Conservation (phyloP, 2,113 vertebrate species). For the Chauna torquata region DNA sequence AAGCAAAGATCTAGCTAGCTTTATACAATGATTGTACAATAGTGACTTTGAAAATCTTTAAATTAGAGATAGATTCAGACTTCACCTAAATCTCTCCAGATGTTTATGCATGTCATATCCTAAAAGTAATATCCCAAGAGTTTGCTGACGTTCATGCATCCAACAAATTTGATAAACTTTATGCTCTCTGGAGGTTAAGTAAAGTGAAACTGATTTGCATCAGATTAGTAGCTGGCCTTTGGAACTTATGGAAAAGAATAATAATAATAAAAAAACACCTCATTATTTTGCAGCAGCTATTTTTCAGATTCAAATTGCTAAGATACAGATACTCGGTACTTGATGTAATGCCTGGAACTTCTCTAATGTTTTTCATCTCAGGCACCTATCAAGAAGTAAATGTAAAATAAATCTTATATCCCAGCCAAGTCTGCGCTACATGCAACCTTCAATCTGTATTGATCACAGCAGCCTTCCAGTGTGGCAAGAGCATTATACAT, state of each 20-base stretch:
- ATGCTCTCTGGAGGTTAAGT: neutral
- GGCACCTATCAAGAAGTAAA: conserved; percentile 15
- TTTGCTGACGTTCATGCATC: neutral
- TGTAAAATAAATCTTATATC: conserved; percentile 70
- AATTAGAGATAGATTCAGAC: neutral
- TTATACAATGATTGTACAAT: neutral
- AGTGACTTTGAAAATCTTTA: neutral
- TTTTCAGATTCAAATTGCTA: neutral
- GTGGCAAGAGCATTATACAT: conserved; percentile 32
- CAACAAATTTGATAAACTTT: neutral
- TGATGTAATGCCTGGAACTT: neutral
- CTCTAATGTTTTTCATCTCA: neutral
- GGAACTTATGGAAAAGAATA: neutral
- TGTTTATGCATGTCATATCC: neutral
- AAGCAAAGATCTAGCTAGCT: neutral
- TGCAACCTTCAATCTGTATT: conserved; percentile 72
- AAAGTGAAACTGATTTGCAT: neutral
- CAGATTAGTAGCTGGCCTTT: neutral
- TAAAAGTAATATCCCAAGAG: neutral
- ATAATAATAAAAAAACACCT: neutral
- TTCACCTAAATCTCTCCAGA: neutral
- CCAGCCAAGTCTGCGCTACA: conserved; percentile 55
- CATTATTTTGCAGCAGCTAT: neutral
- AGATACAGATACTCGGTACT: neutral
- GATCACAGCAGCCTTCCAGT: conserved; percentile 63